These are phyloP conservation scores for Acanthosoma haemorrhoidale DNA, from an alignment of 2,888 invertebrate genomes.

Conservation along the genomic window DNA sequence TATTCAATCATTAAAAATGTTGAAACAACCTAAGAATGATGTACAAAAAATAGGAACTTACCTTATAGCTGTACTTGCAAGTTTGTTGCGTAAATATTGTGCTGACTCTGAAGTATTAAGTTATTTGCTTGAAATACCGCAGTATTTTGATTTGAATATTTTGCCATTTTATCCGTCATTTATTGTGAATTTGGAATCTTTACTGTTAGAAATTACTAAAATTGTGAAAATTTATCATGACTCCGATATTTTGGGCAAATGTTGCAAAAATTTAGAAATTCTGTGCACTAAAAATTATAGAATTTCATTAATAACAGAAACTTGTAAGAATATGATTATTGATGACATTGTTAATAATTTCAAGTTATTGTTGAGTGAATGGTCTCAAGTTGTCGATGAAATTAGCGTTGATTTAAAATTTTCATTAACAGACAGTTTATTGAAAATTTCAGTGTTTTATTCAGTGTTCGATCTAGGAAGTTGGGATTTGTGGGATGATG, in stretches of 20 bases:
- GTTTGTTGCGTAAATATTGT: slow-evolving; percentile 85
- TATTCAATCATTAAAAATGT: slow-evolving; percentile 56
- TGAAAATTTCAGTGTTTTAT: slow-evolving; percentile 15
- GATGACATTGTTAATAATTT: neutral
- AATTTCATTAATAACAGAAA: neutral
- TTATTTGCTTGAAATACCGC: slow-evolving; percentile 87
- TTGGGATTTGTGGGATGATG: slow-evolving; percentile 5
- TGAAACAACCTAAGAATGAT: slow-evolving; percentile 81
- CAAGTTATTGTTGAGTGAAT: neutral
- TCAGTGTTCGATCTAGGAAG: neutral
- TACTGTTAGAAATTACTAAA: neutral
- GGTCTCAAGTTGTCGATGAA: neutral
- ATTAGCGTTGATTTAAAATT: neutral
- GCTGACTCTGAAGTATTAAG: slow-evolving; percentile 95
- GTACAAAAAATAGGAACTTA: slow-evolving; percentile 88
- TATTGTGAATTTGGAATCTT: slow-evolving; percentile 51
- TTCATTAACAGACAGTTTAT: neutral
- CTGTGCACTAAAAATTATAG: neutral
- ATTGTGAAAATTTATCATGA: neutral
- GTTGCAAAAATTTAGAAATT: neutral
- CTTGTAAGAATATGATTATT: neutral
- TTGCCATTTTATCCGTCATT: slow-evolving; percentile 87
- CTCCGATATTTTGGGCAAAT: neutral
- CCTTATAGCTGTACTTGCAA: slow-evolving; percentile 85
- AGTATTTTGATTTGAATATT: slow-evolving; percentile 94